phyloP scores from a whole-genome alignment of 2,797 vertebrate genomes.

The Poliocrania exsul region DNA sequence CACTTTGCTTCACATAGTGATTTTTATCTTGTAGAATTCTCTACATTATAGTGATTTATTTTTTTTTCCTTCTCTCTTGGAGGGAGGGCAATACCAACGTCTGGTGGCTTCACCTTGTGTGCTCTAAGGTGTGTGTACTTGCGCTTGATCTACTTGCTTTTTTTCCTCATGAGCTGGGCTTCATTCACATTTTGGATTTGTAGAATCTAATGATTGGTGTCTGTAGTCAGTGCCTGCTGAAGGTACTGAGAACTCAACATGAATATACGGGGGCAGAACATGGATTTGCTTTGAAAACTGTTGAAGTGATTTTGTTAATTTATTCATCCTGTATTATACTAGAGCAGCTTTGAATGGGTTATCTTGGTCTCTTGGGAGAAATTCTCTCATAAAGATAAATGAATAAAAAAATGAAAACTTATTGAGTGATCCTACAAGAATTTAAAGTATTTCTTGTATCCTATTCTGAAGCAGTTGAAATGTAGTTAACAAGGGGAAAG shows the following conservation, averaged over 20 bases:
- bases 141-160: neutral
- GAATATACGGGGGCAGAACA: neutral
- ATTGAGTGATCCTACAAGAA: neutral
- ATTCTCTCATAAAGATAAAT: neutral
- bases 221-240: neutral
- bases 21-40: neutral
- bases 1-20: neutral
- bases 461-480: neutral
- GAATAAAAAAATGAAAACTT: constrained; percentile 22
- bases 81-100: neutral
- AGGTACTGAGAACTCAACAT: neutral
- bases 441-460: neutral
- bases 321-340: neutral
- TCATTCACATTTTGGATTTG: neutral
- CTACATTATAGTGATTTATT: neutral
- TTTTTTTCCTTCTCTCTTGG: neutral
- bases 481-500: neutral
- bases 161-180: neutral
- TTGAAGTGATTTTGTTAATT: constrained; percentile 10
- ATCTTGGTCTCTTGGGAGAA: neutral
- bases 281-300: neutral
- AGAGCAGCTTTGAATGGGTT: neutral
- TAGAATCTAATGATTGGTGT: neutral
- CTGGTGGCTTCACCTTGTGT: neutral
- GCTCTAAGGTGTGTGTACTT: neutral